Evolutionary conservation across 2,888 invertebrate genomes (phyloP).

Genomic region (Acheta domesticus): DNA sequence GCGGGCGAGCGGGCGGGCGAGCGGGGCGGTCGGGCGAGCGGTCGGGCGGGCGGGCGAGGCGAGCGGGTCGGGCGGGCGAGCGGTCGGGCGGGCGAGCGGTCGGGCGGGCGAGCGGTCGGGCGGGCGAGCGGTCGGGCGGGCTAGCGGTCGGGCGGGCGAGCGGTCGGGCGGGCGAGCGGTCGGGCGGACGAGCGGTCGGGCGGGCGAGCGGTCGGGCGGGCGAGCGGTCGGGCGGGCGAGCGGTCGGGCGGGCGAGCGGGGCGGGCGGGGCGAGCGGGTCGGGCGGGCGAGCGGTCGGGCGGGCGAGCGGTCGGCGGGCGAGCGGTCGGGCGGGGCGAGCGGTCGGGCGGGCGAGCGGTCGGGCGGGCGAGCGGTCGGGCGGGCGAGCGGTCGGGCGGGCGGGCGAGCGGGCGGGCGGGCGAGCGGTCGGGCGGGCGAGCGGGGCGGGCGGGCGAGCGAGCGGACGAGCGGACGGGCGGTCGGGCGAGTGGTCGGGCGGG

Average conservation of each 20-base stretch:
- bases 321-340: not conserved
- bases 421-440: too few relatives aligned
- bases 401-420: not conserved
- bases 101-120: not conserved
- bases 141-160: not conserved
- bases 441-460: not conserved
- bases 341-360: not conserved
- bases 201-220: not conserved
- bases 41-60: not conserved
- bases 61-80: not conserved
- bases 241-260: not conserved
- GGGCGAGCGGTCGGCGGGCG: too few relatives aligned
- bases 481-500: rapidly evolving
- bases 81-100: not conserved
- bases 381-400: too few relatives aligned
- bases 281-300: not conserved
- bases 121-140: not conserved
- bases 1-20: not conserved
- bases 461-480: too few relatives aligned
- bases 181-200: not conserved
- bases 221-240: not conserved
- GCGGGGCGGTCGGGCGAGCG: not conserved
- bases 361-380: too few relatives aligned
- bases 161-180: rapidly evolving
- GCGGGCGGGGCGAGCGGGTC: too few relatives aligned